These are phyloP conservation scores for Micromussa lordhowensis DNA, from an alignment of 92 coral and sea anemone species.

Conservation along the genomic window DNA sequence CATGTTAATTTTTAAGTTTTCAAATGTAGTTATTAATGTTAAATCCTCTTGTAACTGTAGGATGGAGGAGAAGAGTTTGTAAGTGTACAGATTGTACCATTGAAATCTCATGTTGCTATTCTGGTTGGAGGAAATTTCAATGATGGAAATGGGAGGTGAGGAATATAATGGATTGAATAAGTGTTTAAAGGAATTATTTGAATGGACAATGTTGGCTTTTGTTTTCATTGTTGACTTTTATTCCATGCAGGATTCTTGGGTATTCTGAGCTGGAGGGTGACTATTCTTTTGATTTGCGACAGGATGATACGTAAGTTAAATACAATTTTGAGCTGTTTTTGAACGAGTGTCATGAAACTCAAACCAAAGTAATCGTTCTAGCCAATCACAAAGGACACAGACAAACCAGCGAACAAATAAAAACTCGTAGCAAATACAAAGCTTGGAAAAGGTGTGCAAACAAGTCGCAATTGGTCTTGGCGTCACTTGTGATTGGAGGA, in stretches of 20 bases:
- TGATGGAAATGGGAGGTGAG: slow-evolving; percentile 72
- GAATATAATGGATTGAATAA: not conserved
- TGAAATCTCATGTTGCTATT: slow-evolving; percentile 61
- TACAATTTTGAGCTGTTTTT: too few species aligned
- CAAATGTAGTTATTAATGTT: not conserved
- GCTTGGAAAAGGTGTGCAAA: too few species aligned
- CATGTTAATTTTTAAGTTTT: too few species aligned
- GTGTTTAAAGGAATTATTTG: too few species aligned
- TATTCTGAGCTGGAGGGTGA: slow-evolving; percentile 61
- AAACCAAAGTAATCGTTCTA: too few species aligned
- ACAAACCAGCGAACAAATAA: too few species aligned
- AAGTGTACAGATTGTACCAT: slow-evolving; percentile 54
- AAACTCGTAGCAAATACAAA: too few species aligned
- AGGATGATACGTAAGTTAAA: slow-evolving; percentile 62
- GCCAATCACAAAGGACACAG: too few species aligned
- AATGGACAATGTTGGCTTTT: too few species aligned
- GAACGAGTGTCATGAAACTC: not conserved
- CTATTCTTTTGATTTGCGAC: slow-evolving; percentile 56
- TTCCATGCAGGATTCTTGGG: slow-evolving; percentile 60
- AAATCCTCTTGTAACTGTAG: slow-evolving; percentile 22
- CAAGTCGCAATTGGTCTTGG: too few species aligned
- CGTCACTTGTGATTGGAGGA: too few species aligned
- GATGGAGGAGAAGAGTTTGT: slow-evolving; percentile 65
- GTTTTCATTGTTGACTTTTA: not conserved
- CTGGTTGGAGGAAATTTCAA: slow-evolving; percentile 76